Percentiles rank a stretch among this genome's conserved stretches.
These are phyloP conservation scores for Mus caroli DNA, from an alignment of 2,797 vertebrate species.

Conservation along the genomic window DNA sequence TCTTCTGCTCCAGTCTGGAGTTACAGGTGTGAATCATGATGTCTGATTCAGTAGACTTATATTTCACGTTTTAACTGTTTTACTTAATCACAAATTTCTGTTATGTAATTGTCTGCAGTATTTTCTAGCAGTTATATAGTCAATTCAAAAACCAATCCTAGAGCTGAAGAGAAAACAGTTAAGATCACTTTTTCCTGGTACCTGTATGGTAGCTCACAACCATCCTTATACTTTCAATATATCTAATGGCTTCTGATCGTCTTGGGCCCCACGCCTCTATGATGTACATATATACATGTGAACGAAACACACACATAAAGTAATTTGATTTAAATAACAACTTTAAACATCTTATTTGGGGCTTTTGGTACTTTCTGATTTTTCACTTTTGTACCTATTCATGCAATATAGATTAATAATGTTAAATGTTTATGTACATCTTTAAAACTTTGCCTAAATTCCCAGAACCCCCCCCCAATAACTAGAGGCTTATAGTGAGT, in stretches of 20 bases:
- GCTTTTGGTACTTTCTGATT: constrained; percentile 36
- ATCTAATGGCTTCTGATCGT: not conserved
- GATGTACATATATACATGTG: not conserved
- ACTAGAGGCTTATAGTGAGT: constrained; percentile 5
- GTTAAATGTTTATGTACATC: constrained; percentile 60
- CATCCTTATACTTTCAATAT: not conserved
- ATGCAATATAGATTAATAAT: constrained; percentile 25
- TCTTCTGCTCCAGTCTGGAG: not conserved
- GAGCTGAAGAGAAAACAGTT: not conserved
- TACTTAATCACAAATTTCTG: constrained; percentile 34
- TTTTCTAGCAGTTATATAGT: constrained; percentile 18
- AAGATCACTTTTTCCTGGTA: not conserved
- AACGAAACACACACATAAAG: not conserved
- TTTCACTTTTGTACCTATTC: constrained; percentile 23
- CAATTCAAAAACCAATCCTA: constrained; percentile 15
- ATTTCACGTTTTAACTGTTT: constrained; percentile 32
- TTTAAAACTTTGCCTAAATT: constrained; percentile 50
- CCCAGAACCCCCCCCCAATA: not conserved
- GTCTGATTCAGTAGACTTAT: not conserved
- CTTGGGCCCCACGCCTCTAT: not conserved
- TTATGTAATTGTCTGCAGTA: constrained; percentile 45
- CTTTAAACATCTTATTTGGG: not conserved
- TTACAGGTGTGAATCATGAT: not conserved
- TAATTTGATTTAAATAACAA: not conserved
- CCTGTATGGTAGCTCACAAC: not conserved